Evolutionary conservation across 2,797 vertebrate species (phyloP), one percentile per base, ranked within the genome.

Genomic region (Spinus olivaceus): DNA sequence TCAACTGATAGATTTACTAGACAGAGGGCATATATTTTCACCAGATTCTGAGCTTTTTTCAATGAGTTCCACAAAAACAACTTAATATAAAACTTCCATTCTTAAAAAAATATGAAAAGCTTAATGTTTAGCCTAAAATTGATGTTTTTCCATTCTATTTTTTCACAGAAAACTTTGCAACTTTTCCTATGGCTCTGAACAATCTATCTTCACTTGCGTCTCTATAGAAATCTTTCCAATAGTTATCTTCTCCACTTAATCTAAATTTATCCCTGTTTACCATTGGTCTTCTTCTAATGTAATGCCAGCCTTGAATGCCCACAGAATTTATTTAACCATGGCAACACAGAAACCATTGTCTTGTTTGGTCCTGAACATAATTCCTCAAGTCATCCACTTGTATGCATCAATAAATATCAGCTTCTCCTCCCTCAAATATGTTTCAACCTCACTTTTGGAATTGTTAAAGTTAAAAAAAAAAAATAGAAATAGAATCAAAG

Each of bases 381-480:
- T 84, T 39, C 10, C 27, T 70, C n/a, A 49, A 56, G 66, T 63
- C 15, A 66, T 74, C 22, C 33, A 60, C 25, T 51, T 60, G 10
- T 10, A 59, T 46, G 10, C 53, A 56, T 46, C 5, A 4, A 63
- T 63, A 42, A 70, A 20, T 73, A 69, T 23, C 12, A 24, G 20
- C 46, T 71, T 74, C 15, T 47, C 12, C 20, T 74, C 19, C 28
- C 51, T 66, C 20, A 32, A 35, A 17, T 54, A 78, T 28, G 2
- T 61, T 22, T 89, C 41, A 54, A 6, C 8, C 27, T 53, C 12
- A 49, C 10, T 83, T 61, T 69, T 23, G 30, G 8, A 88, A 59
- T 0, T 14, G 1, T 0, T 27, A 60, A 69, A 18, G 4, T 35
- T 12, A 5, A 67, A 57, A 18, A 60, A 10, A 14, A 12, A 35